Evolutionary conservation across 2,888 invertebrate species (phyloP).

Genomic region (Nemotelus nigrinus): DNA sequence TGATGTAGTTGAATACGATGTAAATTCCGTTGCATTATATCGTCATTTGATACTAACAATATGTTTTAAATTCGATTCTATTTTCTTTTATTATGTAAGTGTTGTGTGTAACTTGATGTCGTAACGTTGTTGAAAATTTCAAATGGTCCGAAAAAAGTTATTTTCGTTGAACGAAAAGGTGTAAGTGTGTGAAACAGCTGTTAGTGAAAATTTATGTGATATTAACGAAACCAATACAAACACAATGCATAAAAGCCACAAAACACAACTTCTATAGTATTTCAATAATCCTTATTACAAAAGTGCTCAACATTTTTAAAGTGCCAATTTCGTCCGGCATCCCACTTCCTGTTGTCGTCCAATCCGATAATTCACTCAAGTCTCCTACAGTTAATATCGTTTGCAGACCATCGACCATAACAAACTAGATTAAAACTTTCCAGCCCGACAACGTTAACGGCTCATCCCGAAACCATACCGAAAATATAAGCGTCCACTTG

Average conservation of each 20-base stretch:
- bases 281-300: too few species aligned
- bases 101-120: constrained; percentile 7
- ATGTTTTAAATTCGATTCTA: neutral
- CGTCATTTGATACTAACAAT: neutral
- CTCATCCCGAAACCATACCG: neutral
- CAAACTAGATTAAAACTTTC: neutral
- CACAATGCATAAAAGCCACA: too few species aligned
- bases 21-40: neutral
- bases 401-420: neutral
- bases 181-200: constrained; percentile 37
- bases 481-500: constrained; percentile 35
- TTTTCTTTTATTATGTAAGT: constrained; percentile 39
- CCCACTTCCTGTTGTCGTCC: too few species aligned
- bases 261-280: too few species aligned
- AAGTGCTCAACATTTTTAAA: too few species aligned
- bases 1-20: neutral
- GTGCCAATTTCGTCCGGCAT: too few species aligned
- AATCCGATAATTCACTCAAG: neutral
- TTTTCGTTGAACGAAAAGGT: constrained; percentile 11
- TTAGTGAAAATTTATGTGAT: constrained; percentile 1
- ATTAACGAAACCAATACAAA: too few species aligned
- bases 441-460: neutral
- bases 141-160: neutral
- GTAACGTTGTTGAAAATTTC: neutral
- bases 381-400: neutral